Evolutionary conservation across 2,888 invertebrate genomes (phyloP).

Genomic region (Oscheius onirici): DNA sequence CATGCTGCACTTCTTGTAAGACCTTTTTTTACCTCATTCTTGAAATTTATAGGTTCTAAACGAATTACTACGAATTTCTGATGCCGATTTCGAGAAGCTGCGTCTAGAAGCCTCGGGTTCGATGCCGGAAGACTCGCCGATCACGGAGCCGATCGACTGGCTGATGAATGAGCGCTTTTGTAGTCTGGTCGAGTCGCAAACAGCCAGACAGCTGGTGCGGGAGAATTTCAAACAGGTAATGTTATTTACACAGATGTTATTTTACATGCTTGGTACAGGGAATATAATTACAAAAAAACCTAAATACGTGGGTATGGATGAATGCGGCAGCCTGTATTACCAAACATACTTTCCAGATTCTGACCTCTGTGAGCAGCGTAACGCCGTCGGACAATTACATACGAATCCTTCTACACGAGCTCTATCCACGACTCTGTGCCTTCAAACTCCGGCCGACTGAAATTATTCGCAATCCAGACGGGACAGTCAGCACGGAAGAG

Average conservation of each 20-base stretch:
- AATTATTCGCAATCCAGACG: neutral
- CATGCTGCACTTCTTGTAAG: slow-evolving; percentile 16
- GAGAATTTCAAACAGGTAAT: slow-evolving; percentile 84
- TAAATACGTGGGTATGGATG: no score
- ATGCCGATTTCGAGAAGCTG: slow-evolving; percentile 56
- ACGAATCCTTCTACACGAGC: slow-evolving; percentile 83
- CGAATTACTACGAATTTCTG: slow-evolving; percentile 82
- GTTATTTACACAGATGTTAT: no score
- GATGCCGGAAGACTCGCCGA: slow-evolving; percentile 26
- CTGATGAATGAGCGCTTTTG: slow-evolving; percentile 46
- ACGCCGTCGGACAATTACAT: neutral
- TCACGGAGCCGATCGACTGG: slow-evolving; percentile 60
- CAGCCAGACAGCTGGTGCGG: slow-evolving; percentile 83
- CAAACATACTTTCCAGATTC: slow-evolving; percentile 13
- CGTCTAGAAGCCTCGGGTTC: slow-evolving; percentile 40
- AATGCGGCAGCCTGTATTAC: no score
- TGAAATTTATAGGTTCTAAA: slow-evolving; percentile 77
- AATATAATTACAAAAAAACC: no score
- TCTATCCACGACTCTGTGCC: slow-evolving; percentile 79
- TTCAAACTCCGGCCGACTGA: slow-evolving; percentile 21
- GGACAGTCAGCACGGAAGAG: slow-evolving; percentile 28
- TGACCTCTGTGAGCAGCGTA: slow-evolving; percentile 74
- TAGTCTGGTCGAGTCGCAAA: slow-evolving; percentile 85
- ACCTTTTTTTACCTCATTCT: neutral
- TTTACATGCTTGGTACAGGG: no score